Evolutionary conservation across 2,888 invertebrate genomes (phyloP), one percentile per base, ranked within the genome.

Genomic region (Arge pagana): DNA sequence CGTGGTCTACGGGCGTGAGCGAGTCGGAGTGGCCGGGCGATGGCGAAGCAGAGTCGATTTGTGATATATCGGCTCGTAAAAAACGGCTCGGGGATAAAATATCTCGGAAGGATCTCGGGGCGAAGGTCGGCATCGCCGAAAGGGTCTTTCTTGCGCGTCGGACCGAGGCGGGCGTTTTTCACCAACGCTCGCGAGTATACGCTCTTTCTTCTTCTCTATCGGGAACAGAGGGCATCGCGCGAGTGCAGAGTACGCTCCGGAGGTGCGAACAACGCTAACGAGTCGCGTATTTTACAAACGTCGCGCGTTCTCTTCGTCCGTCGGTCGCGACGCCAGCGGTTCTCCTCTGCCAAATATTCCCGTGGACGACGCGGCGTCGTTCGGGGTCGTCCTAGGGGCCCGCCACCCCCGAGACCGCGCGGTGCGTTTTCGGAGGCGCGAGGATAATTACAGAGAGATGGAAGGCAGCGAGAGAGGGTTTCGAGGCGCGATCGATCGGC

Each of bases 61-160:
- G 67, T 76, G 74, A 76, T 75, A 74, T 76, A 75, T 73, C 72
- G 72, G 75, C 72, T 74, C 75, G 70, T 76, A 74, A 76, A 76
- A 76, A 76, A 72, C 67, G n/a, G n/a, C 65, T 53, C 65, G 65
- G 64, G 74, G 74, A 75, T 74, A 74, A 75, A 74, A 74, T 75
- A 75, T 75, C 74, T 71, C 61, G 59, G 63, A 55, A 60, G 70
- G 70, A 74, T 75, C 73, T 72, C 58, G 63, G 69, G 70, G 65
- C 71, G 71, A 71, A 73, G 75, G 74, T 75, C 72, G 68, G 53
- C 65, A 68, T 72, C 71, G 72, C 74, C 74, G 71, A 73, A 75
- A 73, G 72, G 71, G 68, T 62, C 64, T 61, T 41, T 50, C 40
- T 40, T 41, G 31, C 23, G 16, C 58, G 28, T 10, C 48, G 30